phyloP scores from a whole-genome alignment of 2,888 invertebrate genomes.

The Theodoxus fluviatilis region DNA sequence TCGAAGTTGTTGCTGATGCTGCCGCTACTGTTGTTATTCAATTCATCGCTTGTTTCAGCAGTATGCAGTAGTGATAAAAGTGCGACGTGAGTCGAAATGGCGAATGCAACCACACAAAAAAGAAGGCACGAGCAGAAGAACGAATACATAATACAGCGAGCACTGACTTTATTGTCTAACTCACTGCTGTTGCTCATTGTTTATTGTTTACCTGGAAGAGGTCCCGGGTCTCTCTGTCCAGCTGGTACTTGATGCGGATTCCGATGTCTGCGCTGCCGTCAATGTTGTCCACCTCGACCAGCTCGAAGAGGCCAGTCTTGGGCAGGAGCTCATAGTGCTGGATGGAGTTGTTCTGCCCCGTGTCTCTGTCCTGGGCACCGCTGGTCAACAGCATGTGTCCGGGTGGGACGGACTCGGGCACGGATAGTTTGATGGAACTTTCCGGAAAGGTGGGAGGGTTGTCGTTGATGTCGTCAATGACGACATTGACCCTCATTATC shows the following conservation, averaged over 20 bases:
- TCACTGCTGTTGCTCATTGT: no score
- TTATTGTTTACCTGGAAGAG: no score
- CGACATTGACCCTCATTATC: constrained; percentile 38
- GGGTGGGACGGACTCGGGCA: constrained; percentile 43
- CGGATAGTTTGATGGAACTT: constrained; percentile 35
- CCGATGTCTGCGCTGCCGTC: constrained; percentile 50
- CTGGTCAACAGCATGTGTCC: constrained; percentile 41
- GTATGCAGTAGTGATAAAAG: no score
- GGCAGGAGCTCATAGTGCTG: constrained; percentile 42
- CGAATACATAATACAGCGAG: no score
- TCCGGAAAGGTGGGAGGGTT: constrained; percentile 46
- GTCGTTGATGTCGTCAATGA: constrained; percentile 48
- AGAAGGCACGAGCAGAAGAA: no score
- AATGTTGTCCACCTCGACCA: constrained; percentile 40
- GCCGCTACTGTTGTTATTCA: no score
- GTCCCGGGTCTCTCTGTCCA: constrained; percentile 52
- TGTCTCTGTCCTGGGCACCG: constrained; percentile 47
- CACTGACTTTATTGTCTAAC: no score
- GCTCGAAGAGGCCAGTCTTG: constrained; percentile 42
- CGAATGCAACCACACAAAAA: no score
- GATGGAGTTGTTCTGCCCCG: constrained; percentile 42
- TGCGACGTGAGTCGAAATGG: no score
- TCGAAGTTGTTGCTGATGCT: no score
- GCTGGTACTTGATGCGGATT: constrained; percentile 42
- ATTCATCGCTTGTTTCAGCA: no score